phyloP scores from a whole-genome alignment of 2,113 vertebrate genomes.

The Lepidothrix coronata region DNA sequence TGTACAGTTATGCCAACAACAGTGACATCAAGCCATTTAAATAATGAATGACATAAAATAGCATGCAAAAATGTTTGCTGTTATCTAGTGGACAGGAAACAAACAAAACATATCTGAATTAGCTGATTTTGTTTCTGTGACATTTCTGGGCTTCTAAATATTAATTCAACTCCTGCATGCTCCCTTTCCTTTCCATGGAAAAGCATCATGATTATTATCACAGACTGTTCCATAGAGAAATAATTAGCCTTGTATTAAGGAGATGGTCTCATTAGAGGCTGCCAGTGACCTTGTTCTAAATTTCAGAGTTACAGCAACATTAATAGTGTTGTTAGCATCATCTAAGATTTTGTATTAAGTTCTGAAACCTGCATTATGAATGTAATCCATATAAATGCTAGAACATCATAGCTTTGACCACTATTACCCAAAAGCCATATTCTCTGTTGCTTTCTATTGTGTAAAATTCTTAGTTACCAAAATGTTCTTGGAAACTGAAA shows the following conservation, averaged over 20 bases:
- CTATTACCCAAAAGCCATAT: slow-evolving; percentile 1
- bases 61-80: not conserved
- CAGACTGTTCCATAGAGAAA: slow-evolving; percentile 54
- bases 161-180: slow-evolving; percentile 2
- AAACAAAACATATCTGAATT: slow-evolving; percentile 39
- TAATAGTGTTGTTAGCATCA: slow-evolving; percentile 63
- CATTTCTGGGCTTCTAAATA: slow-evolving; percentile 19
- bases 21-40: not conserved
- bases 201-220: slow-evolving; percentile 55
- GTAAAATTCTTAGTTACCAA: slow-evolving; percentile 2
- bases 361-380: slow-evolving; percentile 58
- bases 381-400: slow-evolving; percentile 44
- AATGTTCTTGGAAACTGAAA: slow-evolving; percentile 6
- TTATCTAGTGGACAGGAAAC: slow-evolving; percentile 28
- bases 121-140: slow-evolving; percentile 20
- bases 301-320: slow-evolving; percentile 63
- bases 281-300: slow-evolving; percentile 66
- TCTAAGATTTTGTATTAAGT: slow-evolving; percentile 57
- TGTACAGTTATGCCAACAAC: not conserved
- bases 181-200: slow-evolving; percentile 17
- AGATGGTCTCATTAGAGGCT: slow-evolving; percentile 61
- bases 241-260: slow-evolving; percentile 61
- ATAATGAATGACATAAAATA: not conserved
- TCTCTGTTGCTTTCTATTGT: slow-evolving; percentile 8
- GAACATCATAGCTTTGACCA: slow-evolving; percentile 42